phyloP scores from a whole-genome alignment of 1,140 invertebrate species.

The Hirudo medicinalis region DNA sequence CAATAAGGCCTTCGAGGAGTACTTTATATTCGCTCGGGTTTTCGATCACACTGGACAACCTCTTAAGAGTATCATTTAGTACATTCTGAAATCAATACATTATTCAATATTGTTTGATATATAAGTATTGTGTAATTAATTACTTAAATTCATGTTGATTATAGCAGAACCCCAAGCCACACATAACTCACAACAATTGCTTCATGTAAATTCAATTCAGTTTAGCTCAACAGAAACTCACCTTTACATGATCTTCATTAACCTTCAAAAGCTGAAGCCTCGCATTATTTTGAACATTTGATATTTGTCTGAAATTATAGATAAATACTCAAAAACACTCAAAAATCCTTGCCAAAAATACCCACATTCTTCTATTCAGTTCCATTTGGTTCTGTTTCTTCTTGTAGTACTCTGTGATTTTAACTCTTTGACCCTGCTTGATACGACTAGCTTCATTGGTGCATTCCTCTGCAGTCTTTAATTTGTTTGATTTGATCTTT shows the following conservation, averaged over 20 bases:
- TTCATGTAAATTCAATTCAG: background rate
- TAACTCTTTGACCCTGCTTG: slow-evolving; percentile 90
- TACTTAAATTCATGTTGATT: no score
- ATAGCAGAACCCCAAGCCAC: no score
- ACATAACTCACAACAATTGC: background rate
- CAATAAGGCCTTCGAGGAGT: slow-evolving; percentile 68
- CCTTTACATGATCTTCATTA: slow-evolving; percentile 76
- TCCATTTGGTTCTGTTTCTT: slow-evolving; percentile 99
- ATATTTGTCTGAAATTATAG: slow-evolving; percentile 67
- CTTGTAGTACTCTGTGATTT: slow-evolving; percentile 98
- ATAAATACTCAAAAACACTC: slow-evolving; percentile 13
- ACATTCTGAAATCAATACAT: slow-evolving; percentile 48
- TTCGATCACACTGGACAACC: slow-evolving; percentile 63
- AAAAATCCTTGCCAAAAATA: background rate
- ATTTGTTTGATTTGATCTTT: background rate
- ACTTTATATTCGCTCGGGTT: slow-evolving; percentile 58
- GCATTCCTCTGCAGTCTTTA: slow-evolving; percentile 89
- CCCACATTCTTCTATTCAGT: slow-evolving; percentile 94
- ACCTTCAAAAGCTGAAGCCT: slow-evolving; percentile 87
- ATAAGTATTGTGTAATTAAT: no score
- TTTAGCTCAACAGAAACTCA: slow-evolving; percentile 19
- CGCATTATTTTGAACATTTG: slow-evolving; percentile 95
- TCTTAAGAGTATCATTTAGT: slow-evolving; percentile 74
- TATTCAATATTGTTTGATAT: no score
- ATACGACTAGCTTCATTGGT: slow-evolving; percentile 97